Base-by-base conservation (phyloP, 2,113 vertebrate genomes). In the Bufo gargarizans region DNA sequence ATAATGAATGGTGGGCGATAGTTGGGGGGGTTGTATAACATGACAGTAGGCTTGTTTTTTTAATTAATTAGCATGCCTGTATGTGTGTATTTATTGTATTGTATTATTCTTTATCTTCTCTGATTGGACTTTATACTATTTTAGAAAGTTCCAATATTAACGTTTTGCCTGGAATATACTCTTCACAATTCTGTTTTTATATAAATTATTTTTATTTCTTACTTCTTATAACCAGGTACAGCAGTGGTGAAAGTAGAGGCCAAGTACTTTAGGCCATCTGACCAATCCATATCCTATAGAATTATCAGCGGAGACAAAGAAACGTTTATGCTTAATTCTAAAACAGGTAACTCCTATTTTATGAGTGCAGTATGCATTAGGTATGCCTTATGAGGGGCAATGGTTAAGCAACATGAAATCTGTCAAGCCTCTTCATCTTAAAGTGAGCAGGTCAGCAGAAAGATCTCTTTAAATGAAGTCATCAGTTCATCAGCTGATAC, bases 251-350 rank as follows among this genome's bases (percentile, higher is more conserved):
- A 96, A 78, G 93, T 99, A 78, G 93, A 94, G 87, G 96, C 96
- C 76, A 92, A 92, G 77, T 93, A 94, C 83, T 90, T 20, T 63
- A 93, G 80, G 65, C 92, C 89, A 91, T 89, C 88, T 72, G 90
- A 84, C 91, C 92, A 92, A 61, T 90, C 43, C n/a, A 91, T 98
- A 91, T 94, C 91, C 61, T 97, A 98, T 85, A 95, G 92, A 71
- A 91, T 98, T 91, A 96, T 98, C 80, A 94, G 89, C 87, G 96
- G 95, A 86, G 95, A 97, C 59, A 95, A 96, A 91, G 91, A 89
- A 9, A 61, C 94, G 78, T 97, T 97, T 91, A 94, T 92, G 83
- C 94, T 99, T 85, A 93, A 94, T 72, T 91, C 93, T 69, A 83
- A 92, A 78, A 96, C 96, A 91, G 98, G 98, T 99, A 94, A 91